Percentiles rank a stretch among this genome's conserved stretches.
Evolutionary conservation across 2,797 vertebrate species (phyloP).

Genomic region (Epinephelus coioides): DNA sequence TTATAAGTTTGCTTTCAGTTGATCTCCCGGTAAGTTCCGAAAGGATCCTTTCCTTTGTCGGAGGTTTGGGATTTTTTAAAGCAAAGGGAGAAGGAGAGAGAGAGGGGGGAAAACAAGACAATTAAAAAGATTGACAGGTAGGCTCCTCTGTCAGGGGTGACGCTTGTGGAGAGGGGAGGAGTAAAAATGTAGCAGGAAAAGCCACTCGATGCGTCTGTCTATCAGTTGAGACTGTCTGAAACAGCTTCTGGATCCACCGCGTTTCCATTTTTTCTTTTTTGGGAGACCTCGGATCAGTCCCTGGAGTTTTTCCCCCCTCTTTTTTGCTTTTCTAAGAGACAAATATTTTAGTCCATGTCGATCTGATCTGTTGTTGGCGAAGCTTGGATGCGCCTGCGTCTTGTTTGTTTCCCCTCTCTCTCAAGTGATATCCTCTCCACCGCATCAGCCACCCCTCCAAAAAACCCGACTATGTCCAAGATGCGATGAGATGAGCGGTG

Average conservation of each 20-base stretch:
- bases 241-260: constrained; percentile 94
- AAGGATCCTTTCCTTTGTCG: constrained; percentile 80
- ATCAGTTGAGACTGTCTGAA: constrained; percentile 99
- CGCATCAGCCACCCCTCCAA: constrained; percentile 76
- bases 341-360: constrained; percentile 86
- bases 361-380: constrained; percentile 86
- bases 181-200: constrained; percentile 95
- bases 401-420: constrained; percentile 78
- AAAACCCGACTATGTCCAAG: constrained; percentile 64
- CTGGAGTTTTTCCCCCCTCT: constrained; percentile 86
- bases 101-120: constrained; percentile 91
- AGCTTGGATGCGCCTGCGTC: constrained; percentile 86
- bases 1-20: constrained; percentile 61
- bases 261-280: constrained; percentile 88
- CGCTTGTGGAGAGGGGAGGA: constrained; percentile 96
- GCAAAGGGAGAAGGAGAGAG: constrained; percentile 40
- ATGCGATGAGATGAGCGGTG: constrained; percentile 78
- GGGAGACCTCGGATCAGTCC: constrained; percentile 91
- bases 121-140: constrained; percentile 99
- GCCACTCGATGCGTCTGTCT: constrained; percentile 99
- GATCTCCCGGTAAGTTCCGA: constrained; percentile 55
- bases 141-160: constrained; percentile 98
- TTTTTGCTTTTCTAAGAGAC: constrained; percentile 64
- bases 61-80: constrained; percentile 80
- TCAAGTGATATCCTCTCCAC: constrained; percentile 76